A percentile compares a stretch with the other conserved stretches of the same genome.
Conservation (phyloP, 1,140 invertebrate genomes). For the Meloidogyne chitwoodi region DNA sequence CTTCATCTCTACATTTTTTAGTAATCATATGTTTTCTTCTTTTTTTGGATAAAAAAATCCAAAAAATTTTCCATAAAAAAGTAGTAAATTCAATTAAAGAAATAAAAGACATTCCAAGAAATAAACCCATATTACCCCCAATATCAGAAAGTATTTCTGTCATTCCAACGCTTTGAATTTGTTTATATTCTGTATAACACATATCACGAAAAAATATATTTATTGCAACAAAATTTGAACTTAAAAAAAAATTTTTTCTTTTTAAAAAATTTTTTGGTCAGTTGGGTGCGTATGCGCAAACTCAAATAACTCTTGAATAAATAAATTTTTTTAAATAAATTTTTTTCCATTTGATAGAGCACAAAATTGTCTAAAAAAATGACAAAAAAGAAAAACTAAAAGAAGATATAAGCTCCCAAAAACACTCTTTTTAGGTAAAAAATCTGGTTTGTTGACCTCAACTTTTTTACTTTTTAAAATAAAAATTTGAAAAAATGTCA, state of each 20-base stretch:
- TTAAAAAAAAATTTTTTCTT: slow-evolving; percentile 12
- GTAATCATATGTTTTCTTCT: slow-evolving; percentile 49
- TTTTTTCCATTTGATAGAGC: not conserved
- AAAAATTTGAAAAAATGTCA: not conserved
- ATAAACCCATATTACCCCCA: slow-evolving; percentile 58
- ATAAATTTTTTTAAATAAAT: not conserved
- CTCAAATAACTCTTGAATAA: not conserved
- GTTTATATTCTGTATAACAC: slow-evolving; percentile 54
- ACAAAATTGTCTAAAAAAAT: not conserved
- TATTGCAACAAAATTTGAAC: slow-evolving; percentile 51
- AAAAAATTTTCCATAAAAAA: slow-evolving; percentile 49
- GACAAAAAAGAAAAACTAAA: not conserved
- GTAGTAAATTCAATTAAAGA: slow-evolving; percentile 49
- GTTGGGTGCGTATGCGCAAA: not conserved
- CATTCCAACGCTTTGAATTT: slow-evolving; percentile 48
- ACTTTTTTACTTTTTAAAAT: not conserved
- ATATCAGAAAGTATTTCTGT: slow-evolving; percentile 51
- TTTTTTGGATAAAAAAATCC: slow-evolving; percentile 52
- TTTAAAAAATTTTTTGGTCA: not conserved
- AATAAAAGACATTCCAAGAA: slow-evolving; percentile 55
- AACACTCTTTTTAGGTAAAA: not conserved
- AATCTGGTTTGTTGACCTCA: not conserved
- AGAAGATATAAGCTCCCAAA: not conserved
- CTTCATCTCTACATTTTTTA: slow-evolving; percentile 48
- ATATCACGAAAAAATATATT: slow-evolving; percentile 59